phyloP scores from a whole-genome alignment of 2,797 vertebrate genomes.

The Gadopsis marmoratus region DNA sequence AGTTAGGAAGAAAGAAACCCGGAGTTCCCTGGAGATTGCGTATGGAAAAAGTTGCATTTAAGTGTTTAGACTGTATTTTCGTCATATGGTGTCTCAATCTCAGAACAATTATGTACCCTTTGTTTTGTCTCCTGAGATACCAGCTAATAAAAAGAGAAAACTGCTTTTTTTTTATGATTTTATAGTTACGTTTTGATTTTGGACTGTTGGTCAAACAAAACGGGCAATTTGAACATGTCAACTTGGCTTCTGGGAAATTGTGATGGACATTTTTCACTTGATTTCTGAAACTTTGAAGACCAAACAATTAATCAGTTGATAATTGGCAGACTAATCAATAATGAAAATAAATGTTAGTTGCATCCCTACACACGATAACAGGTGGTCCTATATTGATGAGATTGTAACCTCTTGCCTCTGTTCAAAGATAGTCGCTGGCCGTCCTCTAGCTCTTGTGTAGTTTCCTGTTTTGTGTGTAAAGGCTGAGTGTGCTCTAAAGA shows the following conservation, averaged over 20 bases:
- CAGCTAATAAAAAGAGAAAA: neutral
- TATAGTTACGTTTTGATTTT: neutral
- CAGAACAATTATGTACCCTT: neutral
- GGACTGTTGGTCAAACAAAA: neutral
- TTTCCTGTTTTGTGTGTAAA: neutral
- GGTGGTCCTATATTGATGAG: no score
- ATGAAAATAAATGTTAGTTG: neutral
- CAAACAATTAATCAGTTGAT: neutral
- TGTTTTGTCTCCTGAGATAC: conserved; percentile 6
- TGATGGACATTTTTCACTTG: neutral
- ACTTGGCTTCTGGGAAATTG: neutral
- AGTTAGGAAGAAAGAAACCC: conserved; percentile 55
- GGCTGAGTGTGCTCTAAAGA: neutral
- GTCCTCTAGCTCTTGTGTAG: neutral
- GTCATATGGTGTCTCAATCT: conserved; percentile 2
- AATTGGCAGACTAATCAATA: neutral
- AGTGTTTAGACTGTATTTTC: conserved; percentile 21
- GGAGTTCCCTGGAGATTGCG: conserved; percentile 23
- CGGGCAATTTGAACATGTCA: neutral
- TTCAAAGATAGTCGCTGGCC: neutral
- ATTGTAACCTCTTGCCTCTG: no score
- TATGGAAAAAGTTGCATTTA: neutral
- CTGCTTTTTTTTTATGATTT: no score
- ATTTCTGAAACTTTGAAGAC: neutral
- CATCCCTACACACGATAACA: neutral